Conservation (phyloP, 1,140 invertebrate species). For the Philopotamus ludificatus region DNA sequence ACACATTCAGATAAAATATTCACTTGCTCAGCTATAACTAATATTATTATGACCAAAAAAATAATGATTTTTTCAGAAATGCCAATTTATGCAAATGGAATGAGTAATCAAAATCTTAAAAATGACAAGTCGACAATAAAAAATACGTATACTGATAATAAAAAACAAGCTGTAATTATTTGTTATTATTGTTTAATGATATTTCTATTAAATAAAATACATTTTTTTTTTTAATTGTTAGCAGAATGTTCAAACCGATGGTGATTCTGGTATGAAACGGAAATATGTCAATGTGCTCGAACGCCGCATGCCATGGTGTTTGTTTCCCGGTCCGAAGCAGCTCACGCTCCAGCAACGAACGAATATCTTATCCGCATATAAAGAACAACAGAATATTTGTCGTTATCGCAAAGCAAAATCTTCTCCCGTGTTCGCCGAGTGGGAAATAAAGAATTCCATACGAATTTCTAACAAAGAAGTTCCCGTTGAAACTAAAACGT, state of each 20-base stretch:
- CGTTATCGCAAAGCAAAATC: slow-evolving; percentile 30
- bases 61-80: too few species aligned
- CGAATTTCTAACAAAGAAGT: slow-evolving; percentile 22
- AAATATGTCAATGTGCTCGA: slow-evolving; percentile 50
- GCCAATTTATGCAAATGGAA: too few species aligned
- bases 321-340: slow-evolving; percentile 45
- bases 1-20: too few species aligned
- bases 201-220: neutral
- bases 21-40: too few species aligned
- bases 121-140: too few species aligned
- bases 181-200: too few species aligned
- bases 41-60: too few species aligned
- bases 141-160: too few species aligned
- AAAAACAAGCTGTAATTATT: too few species aligned
- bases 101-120: too few species aligned
- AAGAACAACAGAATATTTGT: slow-evolving; percentile 33
- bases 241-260: neutral
- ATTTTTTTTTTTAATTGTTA: neutral
- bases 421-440: slow-evolving; percentile 29
- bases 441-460: slow-evolving; percentile 27
- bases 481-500: neutral
- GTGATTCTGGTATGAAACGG: slow-evolving; percentile 45
- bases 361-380: slow-evolving; percentile 27
- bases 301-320: slow-evolving; percentile 53
- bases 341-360: slow-evolving; percentile 31